These are phyloP conservation scores for Parasteatoda tepidariorum DNA, from an alignment of 1,140 invertebrate genomes.

Conservation along the genomic window DNA sequence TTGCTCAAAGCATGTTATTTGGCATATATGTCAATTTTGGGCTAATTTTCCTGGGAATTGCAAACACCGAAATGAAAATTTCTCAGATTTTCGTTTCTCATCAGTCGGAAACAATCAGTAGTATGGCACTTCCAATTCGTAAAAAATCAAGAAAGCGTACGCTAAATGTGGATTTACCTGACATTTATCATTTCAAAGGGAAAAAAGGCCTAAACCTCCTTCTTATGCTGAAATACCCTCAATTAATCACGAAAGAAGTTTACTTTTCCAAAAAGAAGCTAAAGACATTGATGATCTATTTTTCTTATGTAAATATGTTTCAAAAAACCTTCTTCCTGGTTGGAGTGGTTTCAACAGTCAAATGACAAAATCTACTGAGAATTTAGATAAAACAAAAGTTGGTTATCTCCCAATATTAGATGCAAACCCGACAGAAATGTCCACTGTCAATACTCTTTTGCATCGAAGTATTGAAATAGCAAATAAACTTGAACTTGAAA, in stretches of 20 bases:
- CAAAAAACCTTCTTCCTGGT: not conserved
- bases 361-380: not conserved
- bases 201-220: not conserved
- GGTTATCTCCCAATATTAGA: conserved; percentile 24
- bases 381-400: not conserved
- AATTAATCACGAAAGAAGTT: not conserved
- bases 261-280: not conserved
- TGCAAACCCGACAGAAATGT: conserved; percentile 45
- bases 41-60: too few relatives aligned
- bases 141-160: not conserved
- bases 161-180: not conserved
- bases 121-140: not conserved
- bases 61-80: too few relatives aligned
- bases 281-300: not conserved
- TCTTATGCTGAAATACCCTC: not conserved
- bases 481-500: not conserved
- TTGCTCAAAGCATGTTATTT: too few relatives aligned
- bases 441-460: conserved; percentile 48
- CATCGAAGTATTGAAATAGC: conserved; percentile 3
- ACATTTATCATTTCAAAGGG: not conserved
- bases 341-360: not conserved
- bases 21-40: too few relatives aligned
- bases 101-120: not conserved
- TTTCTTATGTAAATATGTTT: not conserved
- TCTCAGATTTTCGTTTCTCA: too few relatives aligned